Conservation (phyloP, 2,113 vertebrate genomes). For the Cephalopterus ornatus region DNA sequence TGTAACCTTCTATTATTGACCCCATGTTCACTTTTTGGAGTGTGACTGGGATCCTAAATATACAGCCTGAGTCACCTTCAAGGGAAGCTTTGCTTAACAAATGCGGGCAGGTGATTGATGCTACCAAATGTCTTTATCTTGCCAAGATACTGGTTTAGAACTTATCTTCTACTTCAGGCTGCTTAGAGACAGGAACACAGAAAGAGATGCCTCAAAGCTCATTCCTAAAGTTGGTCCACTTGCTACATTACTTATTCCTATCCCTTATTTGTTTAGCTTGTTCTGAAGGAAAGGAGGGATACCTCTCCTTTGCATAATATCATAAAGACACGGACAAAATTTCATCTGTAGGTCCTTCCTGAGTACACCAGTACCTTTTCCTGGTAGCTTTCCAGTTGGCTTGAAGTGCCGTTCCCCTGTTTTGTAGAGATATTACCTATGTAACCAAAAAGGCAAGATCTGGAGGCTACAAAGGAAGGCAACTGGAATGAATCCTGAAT, state of each 20-base stretch:
- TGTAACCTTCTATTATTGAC: not conserved
- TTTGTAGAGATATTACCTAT: not conserved
- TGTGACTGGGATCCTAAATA: not conserved
- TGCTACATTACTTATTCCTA: not conserved
- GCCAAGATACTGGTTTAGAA: not conserved
- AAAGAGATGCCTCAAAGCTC: rapidly evolving
- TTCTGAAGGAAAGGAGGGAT: not conserved
- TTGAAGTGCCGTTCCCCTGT: not conserved
- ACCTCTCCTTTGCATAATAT: not conserved
- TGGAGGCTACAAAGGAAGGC: not conserved
- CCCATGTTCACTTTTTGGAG: not conserved
- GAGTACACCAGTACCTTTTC: not conserved
- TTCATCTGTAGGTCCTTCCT: not conserved
- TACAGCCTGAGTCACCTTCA: not conserved
- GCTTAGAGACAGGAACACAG: not conserved
- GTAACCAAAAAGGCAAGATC: not conserved
- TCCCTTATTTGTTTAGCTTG: not conserved
- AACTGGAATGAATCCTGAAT: not conserved
- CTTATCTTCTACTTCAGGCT: not conserved
- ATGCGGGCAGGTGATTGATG: not conserved
- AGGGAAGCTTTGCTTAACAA: not conserved
- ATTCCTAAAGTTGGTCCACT: not conserved
- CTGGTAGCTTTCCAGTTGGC: rapidly evolving
- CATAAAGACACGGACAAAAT: not conserved
- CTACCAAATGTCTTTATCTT: not conserved